Evolutionary conservation across 2,888 invertebrate species (phyloP), one percentile per base, ranked within the genome.

Genomic region (Heliconius erato): DNA sequence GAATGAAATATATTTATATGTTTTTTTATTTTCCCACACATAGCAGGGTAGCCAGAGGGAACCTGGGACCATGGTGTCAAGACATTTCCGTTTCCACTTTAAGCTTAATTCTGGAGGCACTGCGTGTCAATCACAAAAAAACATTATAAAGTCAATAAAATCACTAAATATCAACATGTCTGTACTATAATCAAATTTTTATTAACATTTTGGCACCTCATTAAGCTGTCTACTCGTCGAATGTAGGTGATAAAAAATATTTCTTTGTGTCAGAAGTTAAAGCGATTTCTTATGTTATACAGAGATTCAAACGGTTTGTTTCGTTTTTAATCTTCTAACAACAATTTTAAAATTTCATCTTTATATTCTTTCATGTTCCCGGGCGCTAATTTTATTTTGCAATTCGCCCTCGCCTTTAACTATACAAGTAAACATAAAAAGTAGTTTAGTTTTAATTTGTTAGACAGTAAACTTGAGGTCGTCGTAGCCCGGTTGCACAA

Each of bases 151-250:
- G n/a, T 63, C n/a, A 7, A 63, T 63, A 63, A 0, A n/a, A 63
- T 6, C 54, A 54, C 23, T 19, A 19, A 54, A 54, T 54, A 54
- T 54, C 54, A 54, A 54, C 54, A 54, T 23, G 7, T 54, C 54
- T 54, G 54, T 54, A 54, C 23, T 54, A 28, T 44, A 40, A 49
- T 32, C 23, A 74, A 19, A 54, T 80, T 84, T 76, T 80, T 86
- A 84, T 81, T 83, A 86, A 83, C 84, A 85, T 84, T 85, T 86
- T 83, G 82, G 83, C 84, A 84, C 81, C 79, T 81, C 83, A 78
- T 86, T 81, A 84, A 86, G 80, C 67, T 82, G 85, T 85, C 84
- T 79, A 78, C 74, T 82, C 81, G 77, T 85, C 82, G 83, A 79
- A 85, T 82, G 79, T 85, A 80, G 65, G 78, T 85, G 83, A 85